phyloP scores from a whole-genome alignment of 1,140 invertebrate genomes.

The Geopemphigus sp. region DNA sequence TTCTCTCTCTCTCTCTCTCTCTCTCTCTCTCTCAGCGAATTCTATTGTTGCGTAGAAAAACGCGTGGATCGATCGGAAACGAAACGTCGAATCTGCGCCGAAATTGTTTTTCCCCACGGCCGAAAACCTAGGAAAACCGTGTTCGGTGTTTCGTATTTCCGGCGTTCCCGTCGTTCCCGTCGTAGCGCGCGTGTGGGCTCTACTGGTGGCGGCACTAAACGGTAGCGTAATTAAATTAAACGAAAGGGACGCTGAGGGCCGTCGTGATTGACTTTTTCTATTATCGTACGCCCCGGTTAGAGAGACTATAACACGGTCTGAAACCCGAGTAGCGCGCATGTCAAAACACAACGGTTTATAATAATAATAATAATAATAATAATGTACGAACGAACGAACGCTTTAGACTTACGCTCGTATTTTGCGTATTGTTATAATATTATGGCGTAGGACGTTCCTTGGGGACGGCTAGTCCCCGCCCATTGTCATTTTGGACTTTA shows the following conservation, averaged over 20 bases:
- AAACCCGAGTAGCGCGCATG: slow-evolving; percentile 38
- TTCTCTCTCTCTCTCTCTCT: too few relatives aligned
- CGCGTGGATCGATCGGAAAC: too few relatives aligned
- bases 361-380: background rate
- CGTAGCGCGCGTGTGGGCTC: too few relatives aligned
- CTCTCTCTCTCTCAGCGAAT: too few relatives aligned
- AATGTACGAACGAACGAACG: background rate
- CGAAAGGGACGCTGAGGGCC: background rate
- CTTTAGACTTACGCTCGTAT: background rate
- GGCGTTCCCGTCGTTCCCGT: too few relatives aligned
- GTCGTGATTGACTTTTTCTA: background rate
- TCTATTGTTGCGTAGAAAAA: too few relatives aligned
- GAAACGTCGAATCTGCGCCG: too few relatives aligned
- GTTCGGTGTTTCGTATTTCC: too few relatives aligned
- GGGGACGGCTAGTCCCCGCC: slow-evolving; percentile 35
- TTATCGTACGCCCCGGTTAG: background rate
- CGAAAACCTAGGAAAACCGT: too few relatives aligned
- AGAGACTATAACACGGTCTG: background rate
- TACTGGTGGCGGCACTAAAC: too few relatives aligned
- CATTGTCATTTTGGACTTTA: background rate
- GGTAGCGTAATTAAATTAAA: too few relatives aligned
- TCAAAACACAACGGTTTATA: slow-evolving; percentile 14
- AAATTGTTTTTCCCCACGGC: too few relatives aligned
- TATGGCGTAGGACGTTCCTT: slow-evolving; percentile 29
- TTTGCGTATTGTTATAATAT: slow-evolving; percentile 17